A percentile compares a stretch with the other conserved stretches of the same genome.
Conservation (phyloP, 1,140 invertebrate genomes). For the Onthophagus taurus region DNA sequence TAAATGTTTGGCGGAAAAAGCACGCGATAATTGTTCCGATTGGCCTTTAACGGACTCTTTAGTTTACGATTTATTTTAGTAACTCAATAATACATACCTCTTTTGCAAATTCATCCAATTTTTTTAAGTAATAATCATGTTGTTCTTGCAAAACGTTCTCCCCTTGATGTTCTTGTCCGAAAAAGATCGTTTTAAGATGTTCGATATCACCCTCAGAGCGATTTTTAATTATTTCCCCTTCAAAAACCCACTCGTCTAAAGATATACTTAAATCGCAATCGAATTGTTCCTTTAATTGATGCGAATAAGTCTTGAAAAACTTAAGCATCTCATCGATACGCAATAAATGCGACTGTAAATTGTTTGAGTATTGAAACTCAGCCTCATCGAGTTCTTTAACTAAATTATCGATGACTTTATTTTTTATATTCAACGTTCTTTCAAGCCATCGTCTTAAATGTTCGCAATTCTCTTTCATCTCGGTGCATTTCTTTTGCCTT, state of each 20-base stretch:
- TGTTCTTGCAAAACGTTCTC: conserved; percentile 15
- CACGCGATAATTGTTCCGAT: conserved; percentile 33
- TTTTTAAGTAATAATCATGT: conserved; percentile 25
- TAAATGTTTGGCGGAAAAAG: conserved; percentile 32
- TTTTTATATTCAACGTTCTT: conserved; percentile 51
- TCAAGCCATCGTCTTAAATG: conserved; percentile 50
- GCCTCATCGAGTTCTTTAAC: conserved; percentile 54
- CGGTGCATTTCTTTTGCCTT: conserved; percentile 61
- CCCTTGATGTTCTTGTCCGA: conserved; percentile 23
- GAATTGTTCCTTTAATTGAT: conserved; percentile 25
- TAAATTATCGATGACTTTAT: conserved; percentile 52
- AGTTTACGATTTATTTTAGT: conserved; percentile 12
- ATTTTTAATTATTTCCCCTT: conserved; percentile 13
- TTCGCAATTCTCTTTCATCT: conserved; percentile 57
- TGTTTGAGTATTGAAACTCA: conserved; percentile 56
- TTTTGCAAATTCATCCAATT: conserved; percentile 4
- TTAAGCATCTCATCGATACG: conserved; percentile 45
- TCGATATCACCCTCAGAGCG: conserved; percentile 16
- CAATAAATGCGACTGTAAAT: conserved; percentile 58
- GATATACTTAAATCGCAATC: conserved; percentile 23
- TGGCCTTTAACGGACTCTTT: conserved; percentile 30
- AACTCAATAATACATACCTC: conserved; percentile 1
- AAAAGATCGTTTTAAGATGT: conserved; percentile 29
- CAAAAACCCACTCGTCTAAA: conserved; percentile 16
- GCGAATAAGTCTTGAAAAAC: conserved; percentile 27